Percentiles rank a stretch among this genome's conserved stretches.
Evolutionary conservation across 2,888 invertebrate species (phyloP).

Genomic region (Nephrotoma guestfalica): DNA sequence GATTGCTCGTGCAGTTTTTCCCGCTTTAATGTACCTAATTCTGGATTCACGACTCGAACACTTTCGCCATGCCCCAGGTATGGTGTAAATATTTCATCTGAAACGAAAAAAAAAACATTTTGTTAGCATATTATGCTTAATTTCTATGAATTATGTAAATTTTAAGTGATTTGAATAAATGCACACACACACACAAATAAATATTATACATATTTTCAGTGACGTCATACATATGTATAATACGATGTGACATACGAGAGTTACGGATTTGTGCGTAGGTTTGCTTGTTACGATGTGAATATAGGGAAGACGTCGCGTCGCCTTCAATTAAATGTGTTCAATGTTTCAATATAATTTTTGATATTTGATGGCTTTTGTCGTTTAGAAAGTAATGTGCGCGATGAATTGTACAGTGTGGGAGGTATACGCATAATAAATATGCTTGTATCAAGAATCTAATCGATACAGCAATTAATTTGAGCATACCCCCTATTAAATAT

Average conservation of each 20-base stretch:
- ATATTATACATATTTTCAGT: neutral
- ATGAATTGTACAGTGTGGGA: neutral
- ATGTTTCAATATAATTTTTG: neutral
- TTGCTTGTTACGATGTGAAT: neutral
- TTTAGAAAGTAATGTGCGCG: neutral
- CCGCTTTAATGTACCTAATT: conserved; percentile 36
- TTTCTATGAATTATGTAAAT: neutral
- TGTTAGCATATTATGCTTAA: neutral
- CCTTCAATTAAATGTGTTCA: neutral
- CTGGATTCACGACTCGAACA: conserved; percentile 40
- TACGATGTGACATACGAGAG: neutral
- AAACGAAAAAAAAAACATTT: neutral
- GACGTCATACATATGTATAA: neutral
- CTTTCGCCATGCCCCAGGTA: conserved; percentile 41
- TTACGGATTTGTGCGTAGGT: neutral
- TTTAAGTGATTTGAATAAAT: neutral
- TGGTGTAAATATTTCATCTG: conserved; percentile 25
- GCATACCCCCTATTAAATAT: neutral
- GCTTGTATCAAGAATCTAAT: neutral
- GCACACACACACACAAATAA: neutral
- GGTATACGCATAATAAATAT: neutral
- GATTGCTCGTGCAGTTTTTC: conserved; percentile 21
- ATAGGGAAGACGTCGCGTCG: neutral
- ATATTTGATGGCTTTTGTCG: neutral
- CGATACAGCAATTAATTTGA: neutral